Evolutionary conservation across 2,888 invertebrate species (phyloP).

Genomic region (Cryptophagus acutangulus): DNA sequence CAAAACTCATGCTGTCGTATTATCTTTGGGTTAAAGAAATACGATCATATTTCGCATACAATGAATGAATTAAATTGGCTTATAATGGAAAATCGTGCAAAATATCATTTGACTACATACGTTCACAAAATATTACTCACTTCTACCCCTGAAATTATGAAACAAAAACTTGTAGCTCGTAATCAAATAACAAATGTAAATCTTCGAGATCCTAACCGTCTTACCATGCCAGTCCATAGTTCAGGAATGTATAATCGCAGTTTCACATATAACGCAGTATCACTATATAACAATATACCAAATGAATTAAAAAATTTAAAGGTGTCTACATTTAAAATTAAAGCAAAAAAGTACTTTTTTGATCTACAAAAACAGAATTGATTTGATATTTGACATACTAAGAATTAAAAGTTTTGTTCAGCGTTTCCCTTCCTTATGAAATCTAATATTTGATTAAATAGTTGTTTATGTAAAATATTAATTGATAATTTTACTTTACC

Average conservation of each 20-base stretch:
- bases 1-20: conserved; percentile 7
- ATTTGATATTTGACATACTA: background rate
- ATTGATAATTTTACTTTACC: background rate
- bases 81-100: conserved; percentile 3
- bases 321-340: background rate
- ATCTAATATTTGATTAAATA: background rate
- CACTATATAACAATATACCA: background rate
- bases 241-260: background rate
- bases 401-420: background rate
- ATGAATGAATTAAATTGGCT: conserved; percentile 3
- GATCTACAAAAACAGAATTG: background rate
- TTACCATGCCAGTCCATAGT: background rate
- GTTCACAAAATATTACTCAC: background rate
- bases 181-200: background rate
- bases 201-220: background rate
- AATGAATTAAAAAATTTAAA: conserved; percentile 1
- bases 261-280: background rate
- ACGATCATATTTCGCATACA: conserved; percentile 7
- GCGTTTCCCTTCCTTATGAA: background rate
- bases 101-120: background rate
- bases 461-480: background rate
- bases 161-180: background rate
- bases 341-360: background rate
- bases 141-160: background rate
- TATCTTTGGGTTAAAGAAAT: conserved; percentile 9